A percentile compares a stretch with the other conserved stretches of the same genome.
Evolutionary conservation across 2,888 invertebrate genomes (phyloP).

Genomic region (Eucera pruinosa): DNA sequence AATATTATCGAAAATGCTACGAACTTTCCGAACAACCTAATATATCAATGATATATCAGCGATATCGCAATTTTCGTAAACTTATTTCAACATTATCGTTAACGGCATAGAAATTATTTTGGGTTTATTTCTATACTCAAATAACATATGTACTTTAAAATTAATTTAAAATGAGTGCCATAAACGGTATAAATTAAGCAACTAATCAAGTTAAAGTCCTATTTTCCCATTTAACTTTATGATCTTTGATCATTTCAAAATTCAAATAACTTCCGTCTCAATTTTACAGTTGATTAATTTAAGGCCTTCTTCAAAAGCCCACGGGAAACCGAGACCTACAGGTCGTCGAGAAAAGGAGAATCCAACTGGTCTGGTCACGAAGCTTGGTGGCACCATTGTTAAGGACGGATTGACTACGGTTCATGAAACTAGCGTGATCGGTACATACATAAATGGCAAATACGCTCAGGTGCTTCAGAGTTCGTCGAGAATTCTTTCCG

Average conservation of each 20-base stretch:
- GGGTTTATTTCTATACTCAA: no score
- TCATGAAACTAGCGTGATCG: slow-evolving; percentile 95
- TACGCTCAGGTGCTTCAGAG: slow-evolving; percentile 94
- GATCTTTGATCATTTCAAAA: neutral
- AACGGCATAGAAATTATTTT: no score
- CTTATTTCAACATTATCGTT: no score
- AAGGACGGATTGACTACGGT: slow-evolving; percentile 93
- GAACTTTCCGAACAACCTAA: no score
- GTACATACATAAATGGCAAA: slow-evolving; percentile 94
- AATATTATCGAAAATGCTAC: no score
- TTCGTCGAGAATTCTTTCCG: slow-evolving; percentile 88
- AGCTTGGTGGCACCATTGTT: slow-evolving; percentile 92
- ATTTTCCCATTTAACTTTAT: no score
- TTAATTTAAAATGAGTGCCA: no score
- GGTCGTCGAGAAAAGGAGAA: slow-evolving; percentile 87
- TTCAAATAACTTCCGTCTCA: slow-evolving; percentile 47
- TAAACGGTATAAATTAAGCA: no score
- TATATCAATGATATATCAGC: no score
- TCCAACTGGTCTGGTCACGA: slow-evolving; percentile 93
- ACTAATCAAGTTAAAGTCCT: no score
- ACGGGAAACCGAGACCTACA: slow-evolving; percentile 85
- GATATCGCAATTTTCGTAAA: no score
- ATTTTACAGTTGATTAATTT: slow-evolving; percentile 87
- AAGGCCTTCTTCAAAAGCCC: slow-evolving; percentile 88
- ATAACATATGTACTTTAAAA: no score